Percentiles rank a stretch among this genome's conserved stretches.
phyloP scores from a whole-genome alignment of 2,888 invertebrate species.

The Fragum sueziense region DNA sequence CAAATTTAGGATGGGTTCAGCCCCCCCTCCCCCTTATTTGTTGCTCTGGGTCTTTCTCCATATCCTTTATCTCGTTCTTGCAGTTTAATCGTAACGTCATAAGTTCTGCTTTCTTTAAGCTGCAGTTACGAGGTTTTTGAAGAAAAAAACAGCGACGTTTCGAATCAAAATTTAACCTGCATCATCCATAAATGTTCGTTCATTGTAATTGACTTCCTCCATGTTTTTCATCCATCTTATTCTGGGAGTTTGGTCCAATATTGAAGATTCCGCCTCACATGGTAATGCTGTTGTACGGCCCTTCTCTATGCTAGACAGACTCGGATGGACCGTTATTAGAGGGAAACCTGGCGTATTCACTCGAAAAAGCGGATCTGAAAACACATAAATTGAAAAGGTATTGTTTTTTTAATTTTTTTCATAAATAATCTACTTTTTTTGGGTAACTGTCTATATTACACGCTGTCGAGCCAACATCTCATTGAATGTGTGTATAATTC shows the following conservation, averaged over 20 bases:
- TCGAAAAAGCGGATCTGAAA: not conserved
- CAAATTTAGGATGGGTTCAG: no score
- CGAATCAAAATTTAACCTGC: not conserved
- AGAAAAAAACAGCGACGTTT: not conserved
- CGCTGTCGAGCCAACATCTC: not conserved
- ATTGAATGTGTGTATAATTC: not conserved
- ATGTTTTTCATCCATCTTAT: not conserved
- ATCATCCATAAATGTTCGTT: not conserved
- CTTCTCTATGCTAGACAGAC: not conserved
- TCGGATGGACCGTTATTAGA: not conserved
- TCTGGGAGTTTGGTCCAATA: not conserved
- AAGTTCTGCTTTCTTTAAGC: not conserved
- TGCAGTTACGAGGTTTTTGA: not conserved
- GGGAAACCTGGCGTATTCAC: not conserved
- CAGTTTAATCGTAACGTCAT: not conserved
- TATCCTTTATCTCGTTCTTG: not conserved
- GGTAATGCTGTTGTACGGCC: not conserved
- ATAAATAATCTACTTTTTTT: not conserved
- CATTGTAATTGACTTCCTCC: not conserved
- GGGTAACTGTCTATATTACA: not conserved
- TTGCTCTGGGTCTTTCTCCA: not conserved
- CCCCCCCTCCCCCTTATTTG: no score
- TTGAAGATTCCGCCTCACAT: not conserved
- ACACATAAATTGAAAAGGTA: not conserved
- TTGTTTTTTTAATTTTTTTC: not conserved